These are phyloP conservation scores for Eciton burchellii DNA, from an alignment of 1,140 invertebrate genomes.

Conservation along the genomic window DNA sequence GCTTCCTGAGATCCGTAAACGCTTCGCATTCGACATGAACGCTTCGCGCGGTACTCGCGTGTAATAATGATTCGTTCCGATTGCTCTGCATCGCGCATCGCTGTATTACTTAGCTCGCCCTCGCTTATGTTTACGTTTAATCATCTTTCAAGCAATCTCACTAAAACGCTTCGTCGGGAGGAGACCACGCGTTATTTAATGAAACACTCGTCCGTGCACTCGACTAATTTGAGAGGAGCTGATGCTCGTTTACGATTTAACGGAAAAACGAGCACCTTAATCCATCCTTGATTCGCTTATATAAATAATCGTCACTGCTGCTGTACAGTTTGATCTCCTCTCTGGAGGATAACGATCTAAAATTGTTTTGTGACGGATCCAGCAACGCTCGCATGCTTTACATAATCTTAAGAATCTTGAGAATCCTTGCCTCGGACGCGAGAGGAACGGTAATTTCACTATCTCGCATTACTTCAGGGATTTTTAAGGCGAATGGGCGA, in stretches of 20 bases:
- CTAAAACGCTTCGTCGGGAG: conserved; percentile 20
- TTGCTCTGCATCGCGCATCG: too few species aligned
- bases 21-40: too few species aligned
- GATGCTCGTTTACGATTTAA: conserved; percentile 34
- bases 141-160: neutral
- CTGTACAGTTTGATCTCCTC: neutral
- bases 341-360: conserved; percentile 29
- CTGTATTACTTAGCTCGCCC: neutral
- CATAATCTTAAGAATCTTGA: conserved; percentile 22
- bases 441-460: conserved; percentile 2
- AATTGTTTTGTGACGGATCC: conserved; percentile 27
- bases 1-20: too few species aligned
- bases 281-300: conserved; percentile 46
- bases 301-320: conserved; percentile 45
- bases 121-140: neutral
- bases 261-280: conserved; percentile 27
- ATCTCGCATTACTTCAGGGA: conserved; percentile 80
- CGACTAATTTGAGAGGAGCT: conserved; percentile 27
- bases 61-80: too few species aligned
- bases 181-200: conserved; percentile 16
- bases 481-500: conserved; percentile 87
- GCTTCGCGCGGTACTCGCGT: too few species aligned
- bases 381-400: conserved; percentile 4
- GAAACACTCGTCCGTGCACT: conserved; percentile 13
- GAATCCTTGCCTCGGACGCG: neutral